Base-by-base conservation (phyloP, 2,888 invertebrate species). In the Venusia cambrica region DNA sequence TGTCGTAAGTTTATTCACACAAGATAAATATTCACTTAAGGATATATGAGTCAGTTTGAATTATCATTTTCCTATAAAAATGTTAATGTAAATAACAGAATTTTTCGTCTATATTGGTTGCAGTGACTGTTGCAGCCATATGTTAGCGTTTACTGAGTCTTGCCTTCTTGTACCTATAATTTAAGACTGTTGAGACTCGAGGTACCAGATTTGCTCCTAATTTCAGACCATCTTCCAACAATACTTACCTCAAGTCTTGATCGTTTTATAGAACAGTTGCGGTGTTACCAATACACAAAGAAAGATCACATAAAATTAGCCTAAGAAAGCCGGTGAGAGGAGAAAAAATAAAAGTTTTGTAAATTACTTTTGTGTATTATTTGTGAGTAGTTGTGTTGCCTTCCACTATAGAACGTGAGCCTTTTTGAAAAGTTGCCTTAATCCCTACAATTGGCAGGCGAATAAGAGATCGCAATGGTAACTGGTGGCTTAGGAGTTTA, bases 211-310 rank as follows among this genome's bases (percentile, higher is more conserved):
- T 31, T 38, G 41, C 6, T 24, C 28, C 12, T 24, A 21, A 15
- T 27, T n/a, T 13, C 16, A 13, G 37, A 4, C 37, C 21, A 30
- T 21, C 18, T 35, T 30, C 16, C 27, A 11, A 36, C 29, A 45
- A 42, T 43, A 56, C 39, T 48, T 45, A 36, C 56, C 57, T 62
- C 53, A 60, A 65, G 64, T 60, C 60, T 52, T 56, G 47, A 46
- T 56, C 60, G 62, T 73, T 73, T 64, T 57, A 57, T 62, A 66
- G 58, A 63, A 74, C 72, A 74, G 73, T 71, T 74, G 68, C 67
- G 75, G 85, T 84, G 87, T 87, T 87, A 87, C 87, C 85, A 85
- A 62, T 84, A 79, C 76, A 78, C 77, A 80, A 79, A 79, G 74
- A 80, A 75, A 64, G 64, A 75, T 70, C 71, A 73, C 75, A 76